phyloP scores from a whole-genome alignment of 2,888 invertebrate species.

The Ornithoptera alexandrae region DNA sequence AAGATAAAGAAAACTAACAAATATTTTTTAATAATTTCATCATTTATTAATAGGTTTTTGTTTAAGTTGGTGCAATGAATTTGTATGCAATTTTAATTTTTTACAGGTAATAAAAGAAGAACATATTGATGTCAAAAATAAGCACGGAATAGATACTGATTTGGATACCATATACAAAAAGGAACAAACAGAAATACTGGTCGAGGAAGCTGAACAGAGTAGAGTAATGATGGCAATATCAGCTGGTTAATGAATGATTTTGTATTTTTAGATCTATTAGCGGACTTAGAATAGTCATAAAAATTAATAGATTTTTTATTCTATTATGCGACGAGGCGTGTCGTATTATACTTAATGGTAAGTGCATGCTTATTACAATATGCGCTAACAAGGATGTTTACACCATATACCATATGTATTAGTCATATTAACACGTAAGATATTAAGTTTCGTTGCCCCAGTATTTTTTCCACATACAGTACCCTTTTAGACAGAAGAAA shows the following conservation, averaged over 20 bases:
- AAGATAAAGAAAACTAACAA: not conserved
- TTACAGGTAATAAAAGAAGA: slow-evolving; percentile 3
- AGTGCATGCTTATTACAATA: too few relatives aligned
- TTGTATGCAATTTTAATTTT: not conserved
- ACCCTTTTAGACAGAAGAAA: too few relatives aligned
- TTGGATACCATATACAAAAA: slow-evolving; percentile 47
- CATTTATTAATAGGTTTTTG: not conserved
- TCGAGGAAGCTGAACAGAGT: slow-evolving; percentile 70
- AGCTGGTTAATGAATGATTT: slow-evolving; percentile 48
- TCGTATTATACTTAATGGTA: too few relatives aligned
- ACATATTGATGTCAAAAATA: not conserved
- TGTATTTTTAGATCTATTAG: slow-evolving; percentile 46
- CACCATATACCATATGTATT: too few relatives aligned
- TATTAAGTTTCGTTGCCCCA: too few relatives aligned
- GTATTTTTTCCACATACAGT: too few relatives aligned
- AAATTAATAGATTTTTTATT: too few relatives aligned
- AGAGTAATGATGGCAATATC: slow-evolving; percentile 71
- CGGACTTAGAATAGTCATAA: not conserved
- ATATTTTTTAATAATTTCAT: not conserved
- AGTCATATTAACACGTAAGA: too few relatives aligned
- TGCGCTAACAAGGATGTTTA: too few relatives aligned
- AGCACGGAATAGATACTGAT: slow-evolving; percentile 29
- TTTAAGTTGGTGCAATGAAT: not conserved
- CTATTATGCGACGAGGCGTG: too few relatives aligned
- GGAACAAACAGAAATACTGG: slow-evolving; percentile 41